Conservation (phyloP, 2,797 vertebrate species). For the Myotis planiceps region DNA sequence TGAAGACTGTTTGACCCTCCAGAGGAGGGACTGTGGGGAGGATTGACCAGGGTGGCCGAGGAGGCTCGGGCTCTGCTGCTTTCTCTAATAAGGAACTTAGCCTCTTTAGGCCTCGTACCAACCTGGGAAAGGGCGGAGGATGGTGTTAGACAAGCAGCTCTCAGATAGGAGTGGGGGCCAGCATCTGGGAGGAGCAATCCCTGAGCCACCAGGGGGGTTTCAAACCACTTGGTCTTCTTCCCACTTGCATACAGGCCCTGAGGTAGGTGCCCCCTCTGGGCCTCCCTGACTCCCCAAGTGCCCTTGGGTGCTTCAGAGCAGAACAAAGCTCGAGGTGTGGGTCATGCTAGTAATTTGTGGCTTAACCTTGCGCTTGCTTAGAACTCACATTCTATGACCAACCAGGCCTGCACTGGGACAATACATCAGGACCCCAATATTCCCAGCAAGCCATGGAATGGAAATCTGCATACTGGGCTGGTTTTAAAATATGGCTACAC, state of each 20-base stretch:
- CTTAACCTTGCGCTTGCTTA: not conserved
- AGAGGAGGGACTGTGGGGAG: not conserved
- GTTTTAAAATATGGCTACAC: not conserved
- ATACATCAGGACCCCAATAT: not conserved
- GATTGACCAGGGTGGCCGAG: fast-evolving
- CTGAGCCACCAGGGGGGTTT: not conserved
- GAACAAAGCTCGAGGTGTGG: not conserved
- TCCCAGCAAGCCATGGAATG: not conserved
- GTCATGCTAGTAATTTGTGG: not conserved
- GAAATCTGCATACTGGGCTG: not conserved
- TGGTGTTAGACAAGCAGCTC: not conserved
- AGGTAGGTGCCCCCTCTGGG: not conserved
- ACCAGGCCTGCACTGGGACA: not conserved
- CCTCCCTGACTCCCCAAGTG: not conserved
- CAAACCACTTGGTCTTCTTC: no score
- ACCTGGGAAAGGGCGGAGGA: not conserved
- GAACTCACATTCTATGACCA: not conserved
- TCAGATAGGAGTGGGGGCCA: not conserved
- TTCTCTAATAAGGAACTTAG: not conserved
- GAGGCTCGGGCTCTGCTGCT: not conserved
- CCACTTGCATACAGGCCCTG: not conserved
- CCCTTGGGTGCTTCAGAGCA: not conserved
- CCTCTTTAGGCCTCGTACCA: not conserved
- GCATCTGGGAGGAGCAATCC: not conserved
- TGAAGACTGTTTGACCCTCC: not conserved